Evolutionary conservation across 2,888 invertebrate genomes (phyloP), one percentile per base, ranked within the genome.

Genomic region (Disparrhopalites patrizii): DNA sequence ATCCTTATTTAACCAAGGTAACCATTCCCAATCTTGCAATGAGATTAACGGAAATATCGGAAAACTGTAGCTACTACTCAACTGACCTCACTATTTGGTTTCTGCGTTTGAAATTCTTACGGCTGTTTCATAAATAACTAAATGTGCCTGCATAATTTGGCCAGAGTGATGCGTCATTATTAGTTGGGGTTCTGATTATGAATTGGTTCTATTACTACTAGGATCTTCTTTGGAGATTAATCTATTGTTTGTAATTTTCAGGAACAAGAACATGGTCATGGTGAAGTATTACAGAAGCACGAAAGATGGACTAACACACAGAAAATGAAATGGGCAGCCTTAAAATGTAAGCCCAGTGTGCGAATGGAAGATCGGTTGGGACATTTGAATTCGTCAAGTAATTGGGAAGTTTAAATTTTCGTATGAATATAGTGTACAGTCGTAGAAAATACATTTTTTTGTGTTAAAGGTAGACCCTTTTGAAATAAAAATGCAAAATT

Each of bases 231-330:
- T n/a, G n/a, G n/a, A n/a, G n/a, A n/a, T n/a, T n/a, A n/a, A n/a
- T n/a, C n/a, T n/a, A n/a, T n/a, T n/a, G n/a, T n/a, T 64, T 20
- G 43, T 33, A 62, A 31, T 23, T 51, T 81, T 43, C 78, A 89
- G 89, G 88, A 87, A 77, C 87, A 91, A 80, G 88, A 88, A 25
- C 43, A 68, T 10, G 88, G 89, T 0, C 88, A 90, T 77, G 82
- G 86, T 2, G 83, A 82, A 77, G 86, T 83, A 13, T 77, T 88
- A 43, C 82, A 83, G 1, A 86, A 86, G 77, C 78, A 77, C 7
- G 82, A 84, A 64, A 77, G 78, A 23, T 81, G 81, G 69, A 79
- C 79, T 33, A 23, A 58, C 1, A 65, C 74, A 2, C 76, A 77
- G 68, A 79, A 80, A 58, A 81, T 83, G 30, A 77, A 71, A n/a